Conservation (phyloP, 2,888 invertebrate species). For the Agonum fuliginosum region DNA sequence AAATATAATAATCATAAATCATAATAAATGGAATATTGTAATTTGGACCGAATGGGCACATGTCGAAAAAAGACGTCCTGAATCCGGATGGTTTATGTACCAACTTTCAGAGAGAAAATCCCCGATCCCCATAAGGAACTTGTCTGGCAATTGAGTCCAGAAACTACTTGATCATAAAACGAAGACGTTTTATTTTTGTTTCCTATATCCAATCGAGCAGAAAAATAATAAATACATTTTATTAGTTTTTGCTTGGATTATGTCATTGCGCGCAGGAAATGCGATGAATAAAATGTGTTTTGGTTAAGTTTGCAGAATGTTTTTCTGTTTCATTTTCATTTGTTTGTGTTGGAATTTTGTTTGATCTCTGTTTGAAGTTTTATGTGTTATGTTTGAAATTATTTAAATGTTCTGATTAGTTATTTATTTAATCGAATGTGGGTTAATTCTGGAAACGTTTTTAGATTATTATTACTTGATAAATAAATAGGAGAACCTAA, state of each 20-base stretch:
- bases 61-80: no score
- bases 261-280: constrained; percentile 34
- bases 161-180: constrained; percentile 58
- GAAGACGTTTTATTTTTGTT: constrained; percentile 52
- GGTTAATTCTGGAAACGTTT: constrained; percentile 4
- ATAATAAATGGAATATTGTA: no score
- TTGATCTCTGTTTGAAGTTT: constrained; percentile 39
- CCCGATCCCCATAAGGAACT: constrained; percentile 44
- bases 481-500: constrained; percentile 19
- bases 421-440: constrained; percentile 47
- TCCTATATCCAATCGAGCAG: constrained; percentile 50
- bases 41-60: no score
- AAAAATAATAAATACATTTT: constrained; percentile 59
- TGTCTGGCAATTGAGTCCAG: constrained; percentile 54
- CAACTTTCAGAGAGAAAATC: constrained; percentile 25
- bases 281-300: constrained; percentile 45
- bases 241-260: constrained; percentile 50
- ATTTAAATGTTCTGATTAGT: constrained; percentile 37
- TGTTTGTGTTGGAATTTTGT: constrained; percentile 42
- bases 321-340: constrained; percentile 29
- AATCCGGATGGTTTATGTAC: constrained; percentile 46
- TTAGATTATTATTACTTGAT: neutral
- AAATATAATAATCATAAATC: no score
- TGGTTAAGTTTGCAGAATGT: constrained; percentile 36
- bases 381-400: constrained; percentile 43